Conservation (phyloP, 2,888 invertebrate genomes). For the Zaprionus obscuricornis region DNA sequence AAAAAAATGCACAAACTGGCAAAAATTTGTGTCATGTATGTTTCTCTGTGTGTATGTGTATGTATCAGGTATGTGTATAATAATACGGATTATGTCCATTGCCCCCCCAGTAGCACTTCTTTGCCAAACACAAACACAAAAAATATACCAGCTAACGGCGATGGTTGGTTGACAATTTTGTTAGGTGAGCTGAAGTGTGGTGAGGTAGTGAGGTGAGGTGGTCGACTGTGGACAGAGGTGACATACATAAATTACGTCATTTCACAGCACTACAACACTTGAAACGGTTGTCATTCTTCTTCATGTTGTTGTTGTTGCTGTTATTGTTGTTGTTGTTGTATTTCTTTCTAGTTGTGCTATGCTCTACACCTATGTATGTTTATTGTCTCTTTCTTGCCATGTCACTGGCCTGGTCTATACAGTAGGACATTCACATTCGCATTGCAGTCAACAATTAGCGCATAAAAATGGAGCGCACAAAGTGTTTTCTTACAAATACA, state of each 20-base stretch:
- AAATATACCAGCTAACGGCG: neutral
- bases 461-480: slow-evolving; percentile 41
- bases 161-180: slow-evolving; percentile 28
- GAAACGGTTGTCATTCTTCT: slow-evolving; percentile 27
- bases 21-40: slow-evolving; percentile 60
- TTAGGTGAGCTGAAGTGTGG: too few species aligned
- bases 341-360: slow-evolving; percentile 7
- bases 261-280: slow-evolving; percentile 49
- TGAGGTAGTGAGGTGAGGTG: too few species aligned
- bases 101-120: slow-evolving; percentile 16
- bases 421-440: slow-evolving; percentile 72
- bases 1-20: slow-evolving; percentile 44
- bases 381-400: too few species aligned
- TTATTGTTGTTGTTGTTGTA: slow-evolving; percentile 19
- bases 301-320: slow-evolving; percentile 7
- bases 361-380: neutral
- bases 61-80: slow-evolving; percentile 16
- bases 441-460: slow-evolving; percentile 50
- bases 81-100: slow-evolving; percentile 51
- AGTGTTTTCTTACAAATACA: slow-evolving; percentile 21
- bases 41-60: slow-evolving; percentile 15
- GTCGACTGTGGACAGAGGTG: slow-evolving; percentile 32
- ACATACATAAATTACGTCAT: slow-evolving; percentile 70
- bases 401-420: slow-evolving; percentile 66
- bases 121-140: slow-evolving; percentile 41